Conservation (phyloP, 2,797 vertebrate genomes). For the Cynodonichthys magdalenae region DNA sequence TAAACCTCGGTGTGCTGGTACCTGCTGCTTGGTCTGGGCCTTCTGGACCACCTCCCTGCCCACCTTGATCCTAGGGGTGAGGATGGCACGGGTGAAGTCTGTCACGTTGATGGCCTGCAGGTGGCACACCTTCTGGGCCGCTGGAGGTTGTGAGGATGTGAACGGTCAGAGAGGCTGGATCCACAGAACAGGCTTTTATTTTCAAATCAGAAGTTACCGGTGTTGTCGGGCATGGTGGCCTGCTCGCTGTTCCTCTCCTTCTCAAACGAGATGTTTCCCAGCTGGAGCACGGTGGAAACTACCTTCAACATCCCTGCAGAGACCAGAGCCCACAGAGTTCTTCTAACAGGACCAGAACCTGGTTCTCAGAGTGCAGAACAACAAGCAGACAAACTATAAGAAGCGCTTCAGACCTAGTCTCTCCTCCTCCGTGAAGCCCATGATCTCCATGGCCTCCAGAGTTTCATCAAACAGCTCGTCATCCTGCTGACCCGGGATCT, state of each 20-base stretch:
- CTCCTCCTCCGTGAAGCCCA: conserved; percentile 93
- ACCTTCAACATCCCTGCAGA: conserved; percentile 90
- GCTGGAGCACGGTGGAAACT: conserved; percentile 92
- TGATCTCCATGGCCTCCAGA: conserved; percentile 93
- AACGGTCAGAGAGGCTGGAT: too few species aligned
- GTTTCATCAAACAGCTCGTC: conserved; percentile 93
- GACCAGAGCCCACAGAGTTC: neutral
- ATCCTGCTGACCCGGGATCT: conserved; percentile 89
- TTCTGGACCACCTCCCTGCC: conserved; percentile 85
- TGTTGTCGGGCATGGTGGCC: conserved; percentile 94
- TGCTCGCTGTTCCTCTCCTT: conserved; percentile 96
- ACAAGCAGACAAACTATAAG: too few species aligned
- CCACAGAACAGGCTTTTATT: too few species aligned
- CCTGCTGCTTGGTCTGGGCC: conserved; percentile 98
- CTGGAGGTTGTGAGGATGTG: neutral
- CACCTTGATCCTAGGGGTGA: too few species aligned
- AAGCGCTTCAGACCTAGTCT: conserved; percentile 76
- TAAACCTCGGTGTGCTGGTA: conserved; percentile 39
- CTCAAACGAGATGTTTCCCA: conserved; percentile 95
- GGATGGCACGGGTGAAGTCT: too few species aligned
- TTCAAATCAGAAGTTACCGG: too few species aligned
- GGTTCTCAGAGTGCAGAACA: too few species aligned
- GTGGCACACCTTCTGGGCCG: too few species aligned
- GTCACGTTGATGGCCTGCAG: too few species aligned
- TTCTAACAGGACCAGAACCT: too few species aligned